These are phyloP conservation scores for Eurystomus glaucurus DNA, from an alignment of 2,797 vertebrate species.

Conservation along the genomic window DNA sequence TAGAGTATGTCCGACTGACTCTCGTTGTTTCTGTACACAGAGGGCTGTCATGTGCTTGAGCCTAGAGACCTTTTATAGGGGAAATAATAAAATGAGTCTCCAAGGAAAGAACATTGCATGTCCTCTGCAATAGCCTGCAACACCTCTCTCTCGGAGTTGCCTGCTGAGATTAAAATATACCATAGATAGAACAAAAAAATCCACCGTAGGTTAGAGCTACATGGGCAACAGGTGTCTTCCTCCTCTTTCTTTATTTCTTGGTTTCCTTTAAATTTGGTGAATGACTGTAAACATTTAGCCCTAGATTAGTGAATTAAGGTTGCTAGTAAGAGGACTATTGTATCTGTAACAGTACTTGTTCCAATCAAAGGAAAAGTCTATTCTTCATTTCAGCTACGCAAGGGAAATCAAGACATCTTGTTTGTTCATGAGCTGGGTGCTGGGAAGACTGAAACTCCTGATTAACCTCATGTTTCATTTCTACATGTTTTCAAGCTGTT, in stretches of 20 bases:
- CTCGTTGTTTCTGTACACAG: not conserved
- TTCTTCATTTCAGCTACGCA: not conserved
- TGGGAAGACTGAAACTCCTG: not conserved
- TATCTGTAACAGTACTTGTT: not conserved
- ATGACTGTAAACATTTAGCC: not conserved
- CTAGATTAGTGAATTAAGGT: not conserved
- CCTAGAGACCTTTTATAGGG: not conserved
- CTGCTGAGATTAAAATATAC: not conserved
- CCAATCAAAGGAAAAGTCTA: not conserved
- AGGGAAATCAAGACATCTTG: not conserved
- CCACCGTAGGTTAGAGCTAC: not conserved
- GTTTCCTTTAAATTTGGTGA: not conserved
- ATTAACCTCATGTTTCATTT: not conserved
- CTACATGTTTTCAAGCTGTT: not conserved
- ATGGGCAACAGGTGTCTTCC: rapidly evolving
- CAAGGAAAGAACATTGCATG: not conserved
- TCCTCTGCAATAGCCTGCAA: not conserved
- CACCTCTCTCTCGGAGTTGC: not conserved
- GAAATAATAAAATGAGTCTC: not conserved
- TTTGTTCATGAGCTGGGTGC: not conserved
- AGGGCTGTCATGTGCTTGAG: not conserved
- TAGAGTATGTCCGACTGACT: not conserved
- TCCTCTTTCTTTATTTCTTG: not conserved
- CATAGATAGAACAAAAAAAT: rapidly evolving
- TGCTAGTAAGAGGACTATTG: not conserved